Base-by-base conservation (phyloP, 2,888 invertebrate species). In the Ceramica pisi region DNA sequence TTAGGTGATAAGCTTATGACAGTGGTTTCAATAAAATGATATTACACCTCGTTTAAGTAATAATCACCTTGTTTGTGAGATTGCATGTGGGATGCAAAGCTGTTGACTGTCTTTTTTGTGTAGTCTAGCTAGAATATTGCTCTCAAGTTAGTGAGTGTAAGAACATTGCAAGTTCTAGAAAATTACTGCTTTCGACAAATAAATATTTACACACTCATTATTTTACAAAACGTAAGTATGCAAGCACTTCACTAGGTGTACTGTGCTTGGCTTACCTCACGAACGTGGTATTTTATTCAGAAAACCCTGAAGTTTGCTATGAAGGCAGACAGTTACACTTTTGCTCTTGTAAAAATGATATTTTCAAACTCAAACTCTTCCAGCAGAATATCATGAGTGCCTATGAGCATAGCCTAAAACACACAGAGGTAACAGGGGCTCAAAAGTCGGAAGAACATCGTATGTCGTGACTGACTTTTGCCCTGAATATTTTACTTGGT, bases 381-480 rank as follows among this genome's bases (percentile, higher is more conserved):
- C 80, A 72, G 60, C 6, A 68, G 19, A 67, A 72, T 66, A 67
- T 75, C 67, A 51, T 67, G 44, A 73, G 67, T 57, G 46, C 44
- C 50, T 75, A 76, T 71, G 60, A 71, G 66, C 23, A 55, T 67
- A 59, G 50, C 65, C 74, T 50, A 73, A 75, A 79, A 84, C 81
- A 82, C 78, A 85, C 75, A 82, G 80, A 85, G 81, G 83, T 89
- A 89, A 86, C 71, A 88, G 85, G 87, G 75, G 82, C 83, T 83
- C 86, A 90, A 81, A 83, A 89, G 87, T 89, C 84, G 89, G 87
- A 91, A 88, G 88, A 90, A 85, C 86, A 87, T 84, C 83, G 80
- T 84, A 82, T 84, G 84, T 94, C 94, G 94, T 95, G 94, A 94
- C 94, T 95, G 94, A 94, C 94, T 94, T 93, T 94, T 94, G 94